phyloP scores from a whole-genome alignment of 2,113 vertebrate species.

The Megaptera novaeangliae region DNA sequence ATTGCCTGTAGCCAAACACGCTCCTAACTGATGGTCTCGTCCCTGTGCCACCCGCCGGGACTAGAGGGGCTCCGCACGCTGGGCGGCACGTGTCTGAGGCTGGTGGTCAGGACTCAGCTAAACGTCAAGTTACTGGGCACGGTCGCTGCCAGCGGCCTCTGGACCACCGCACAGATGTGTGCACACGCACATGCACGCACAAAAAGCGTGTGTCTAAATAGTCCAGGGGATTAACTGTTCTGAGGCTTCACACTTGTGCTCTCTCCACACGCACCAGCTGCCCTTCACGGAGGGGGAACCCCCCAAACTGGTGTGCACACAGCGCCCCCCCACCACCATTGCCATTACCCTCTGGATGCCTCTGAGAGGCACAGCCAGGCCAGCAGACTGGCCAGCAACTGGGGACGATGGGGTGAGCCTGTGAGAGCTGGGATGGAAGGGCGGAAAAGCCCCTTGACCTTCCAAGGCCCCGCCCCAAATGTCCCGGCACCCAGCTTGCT shows the following conservation, averaged over 20 bases:
- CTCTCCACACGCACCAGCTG: neutral
- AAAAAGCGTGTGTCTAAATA: neutral
- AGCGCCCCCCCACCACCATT: accelerated
- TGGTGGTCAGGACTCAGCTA: neutral
- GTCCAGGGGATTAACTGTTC: neutral
- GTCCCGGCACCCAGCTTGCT: neutral
- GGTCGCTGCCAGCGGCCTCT: accelerated
- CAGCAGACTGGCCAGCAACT: neutral
- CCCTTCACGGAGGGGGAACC: neutral
- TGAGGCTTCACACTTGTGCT: neutral
- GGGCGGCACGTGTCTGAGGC: accelerated
- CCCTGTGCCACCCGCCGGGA: neutral
- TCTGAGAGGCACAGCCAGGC: neutral
- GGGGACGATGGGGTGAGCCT: accelerated
- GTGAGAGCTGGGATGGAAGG: accelerated
- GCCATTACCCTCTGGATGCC: neutral
- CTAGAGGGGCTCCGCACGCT: accelerated
- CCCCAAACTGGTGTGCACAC: neutral
- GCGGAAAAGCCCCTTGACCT: neutral
- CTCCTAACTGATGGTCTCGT: accelerated
- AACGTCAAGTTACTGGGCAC: accelerated
- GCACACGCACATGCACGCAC: accelerated
- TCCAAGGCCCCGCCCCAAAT: neutral
- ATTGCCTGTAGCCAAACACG: neutral
- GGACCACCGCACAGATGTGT: accelerated